Conservation (phyloP, 1,140 invertebrate genomes). For the Ruditapes philippinarum region DNA sequence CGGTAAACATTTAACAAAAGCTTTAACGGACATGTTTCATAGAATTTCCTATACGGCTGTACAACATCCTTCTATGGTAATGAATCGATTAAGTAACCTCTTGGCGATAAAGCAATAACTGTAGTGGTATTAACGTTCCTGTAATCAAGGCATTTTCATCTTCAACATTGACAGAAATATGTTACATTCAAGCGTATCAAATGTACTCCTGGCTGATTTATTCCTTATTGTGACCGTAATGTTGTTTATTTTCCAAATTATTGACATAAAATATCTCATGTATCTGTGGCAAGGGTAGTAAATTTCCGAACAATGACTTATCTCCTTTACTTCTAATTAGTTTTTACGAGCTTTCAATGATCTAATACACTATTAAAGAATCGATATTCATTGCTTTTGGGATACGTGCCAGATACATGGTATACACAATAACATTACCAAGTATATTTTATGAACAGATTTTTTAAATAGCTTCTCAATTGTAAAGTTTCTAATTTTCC, state of each 20-base stretch:
- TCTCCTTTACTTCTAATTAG: too few relatives aligned
- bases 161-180: not conserved
- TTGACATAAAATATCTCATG: not conserved
- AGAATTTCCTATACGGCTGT: too few relatives aligned
- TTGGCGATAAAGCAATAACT: not conserved
- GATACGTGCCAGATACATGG: too few relatives aligned
- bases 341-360: too few relatives aligned
- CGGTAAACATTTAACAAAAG: too few relatives aligned
- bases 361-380: too few relatives aligned
- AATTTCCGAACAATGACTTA: not conserved
- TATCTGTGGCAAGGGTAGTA: not conserved
- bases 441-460: too few relatives aligned
- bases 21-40: too few relatives aligned
- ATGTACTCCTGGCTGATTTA: conserved; percentile 3
- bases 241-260: not conserved
- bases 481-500: too few relatives aligned
- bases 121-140: not conserved
- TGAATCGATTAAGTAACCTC: not conserved
- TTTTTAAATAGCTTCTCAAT: too few relatives aligned
- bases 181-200: not conserved
- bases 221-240: not conserved
- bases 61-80: not conserved
- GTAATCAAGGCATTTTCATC: not conserved
- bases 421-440: too few relatives aligned
- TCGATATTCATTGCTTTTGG: too few relatives aligned